Evolutionary conservation across 2,113 vertebrate species (phyloP).

Genomic region (Alligator sinensis): DNA sequence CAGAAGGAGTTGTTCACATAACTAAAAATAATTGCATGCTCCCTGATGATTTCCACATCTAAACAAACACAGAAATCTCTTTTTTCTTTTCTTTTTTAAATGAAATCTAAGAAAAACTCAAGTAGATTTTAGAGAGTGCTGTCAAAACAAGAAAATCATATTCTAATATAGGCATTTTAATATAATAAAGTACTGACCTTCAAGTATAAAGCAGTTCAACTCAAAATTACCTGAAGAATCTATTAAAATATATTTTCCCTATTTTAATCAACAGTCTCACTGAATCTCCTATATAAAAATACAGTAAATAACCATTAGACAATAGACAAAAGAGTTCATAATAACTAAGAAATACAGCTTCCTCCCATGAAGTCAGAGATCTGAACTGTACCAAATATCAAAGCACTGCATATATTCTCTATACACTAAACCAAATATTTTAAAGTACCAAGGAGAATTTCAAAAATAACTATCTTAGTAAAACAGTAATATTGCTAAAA

Average conservation of each 20-base stretch:
- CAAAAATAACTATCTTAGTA: slow-evolving; percentile 54
- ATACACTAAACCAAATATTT: slow-evolving; percentile 50
- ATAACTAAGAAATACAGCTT: slow-evolving; percentile 40
- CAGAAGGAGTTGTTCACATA: not conserved
- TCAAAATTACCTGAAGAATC: not conserved
- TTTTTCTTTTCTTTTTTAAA: too few species aligned
- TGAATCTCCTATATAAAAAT: slow-evolving; percentile 40
- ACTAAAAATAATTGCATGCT: not conserved
- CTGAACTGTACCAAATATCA: slow-evolving; percentile 39
- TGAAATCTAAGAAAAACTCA: slow-evolving; percentile 2
- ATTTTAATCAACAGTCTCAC: slow-evolving; percentile 38
- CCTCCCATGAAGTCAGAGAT: slow-evolving; percentile 18
- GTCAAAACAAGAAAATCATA: not conserved
- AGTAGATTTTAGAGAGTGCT: not conserved
- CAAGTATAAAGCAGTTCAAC: not conserved
- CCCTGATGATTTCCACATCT: not conserved
- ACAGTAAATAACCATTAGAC: slow-evolving; percentile 60
- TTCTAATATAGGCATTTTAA: not conserved
- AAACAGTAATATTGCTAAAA: not conserved
- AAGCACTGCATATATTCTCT: slow-evolving; percentile 52
- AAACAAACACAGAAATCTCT: not conserved
- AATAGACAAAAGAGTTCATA: slow-evolving; percentile 55
- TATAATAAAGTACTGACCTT: not conserved
- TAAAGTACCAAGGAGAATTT: slow-evolving; percentile 22
- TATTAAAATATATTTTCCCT: slow-evolving; percentile 13